phyloP scores from a whole-genome alignment of 2,888 invertebrate species.

The Coronaproctus castanopsis region DNA sequence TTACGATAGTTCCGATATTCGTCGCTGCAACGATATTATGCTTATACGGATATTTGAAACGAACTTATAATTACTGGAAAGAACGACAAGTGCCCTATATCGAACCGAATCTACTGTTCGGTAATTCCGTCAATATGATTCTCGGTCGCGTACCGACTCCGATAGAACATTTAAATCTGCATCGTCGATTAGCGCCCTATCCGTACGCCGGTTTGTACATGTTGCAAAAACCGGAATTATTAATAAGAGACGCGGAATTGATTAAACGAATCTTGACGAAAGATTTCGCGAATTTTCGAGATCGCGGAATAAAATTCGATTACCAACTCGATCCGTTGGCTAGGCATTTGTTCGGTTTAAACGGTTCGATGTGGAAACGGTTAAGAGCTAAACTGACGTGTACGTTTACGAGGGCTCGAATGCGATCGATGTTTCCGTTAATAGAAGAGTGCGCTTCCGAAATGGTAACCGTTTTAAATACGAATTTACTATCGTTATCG shows the following conservation, averaged over 20 bases:
- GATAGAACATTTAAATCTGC: background rate
- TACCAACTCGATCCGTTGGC: conserved; percentile 23
- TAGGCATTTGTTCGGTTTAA: conserved; percentile 26
- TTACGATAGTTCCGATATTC: no score
- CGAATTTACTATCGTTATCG: background rate
- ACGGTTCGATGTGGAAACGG: conserved; percentile 32
- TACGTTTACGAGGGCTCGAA: conserved; percentile 32
- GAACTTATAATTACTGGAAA: background rate
- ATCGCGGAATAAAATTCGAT: conserved; percentile 25
- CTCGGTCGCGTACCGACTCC: background rate
- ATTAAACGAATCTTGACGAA: conserved; percentile 28
- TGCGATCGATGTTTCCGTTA: conserved; percentile 31
- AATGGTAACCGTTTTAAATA: background rate
- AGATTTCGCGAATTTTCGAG: conserved; percentile 30
- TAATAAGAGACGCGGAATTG: conserved; percentile 29
- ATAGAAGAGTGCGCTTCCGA: conserved; percentile 25
- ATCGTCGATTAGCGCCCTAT: background rate
- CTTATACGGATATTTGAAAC: background rate
- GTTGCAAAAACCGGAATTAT: conserved; percentile 29
- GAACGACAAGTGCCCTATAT: background rate
- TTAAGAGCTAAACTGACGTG: conserved; percentile 32
- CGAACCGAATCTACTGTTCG: conserved; percentile 8
- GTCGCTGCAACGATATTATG: no score
- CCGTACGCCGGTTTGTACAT: conserved; percentile 30
- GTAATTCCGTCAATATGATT: conserved; percentile 3